Base-by-base conservation (phyloP, 2,797 vertebrate genomes). In the Dallia pectoralis region DNA sequence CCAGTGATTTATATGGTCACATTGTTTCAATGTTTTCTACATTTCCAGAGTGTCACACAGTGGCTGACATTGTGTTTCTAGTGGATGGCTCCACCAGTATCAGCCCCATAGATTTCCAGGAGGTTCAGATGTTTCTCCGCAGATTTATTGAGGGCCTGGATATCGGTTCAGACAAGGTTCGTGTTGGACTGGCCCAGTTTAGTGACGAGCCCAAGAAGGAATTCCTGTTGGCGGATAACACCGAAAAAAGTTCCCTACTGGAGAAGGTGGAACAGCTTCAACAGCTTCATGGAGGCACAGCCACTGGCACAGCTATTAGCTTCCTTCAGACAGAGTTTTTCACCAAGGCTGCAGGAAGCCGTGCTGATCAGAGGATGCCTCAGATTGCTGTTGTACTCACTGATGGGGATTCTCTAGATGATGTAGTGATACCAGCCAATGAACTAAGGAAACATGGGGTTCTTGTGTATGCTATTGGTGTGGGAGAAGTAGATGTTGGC, bases 61-160 rank as follows among this genome's bases (percentile, higher is more conserved):
- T 86, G 25, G 92, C 93, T 1, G 95, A 96, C 79, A 90, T 96
- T 49, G 93, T 96, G 56, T 95, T 96, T 83, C 81, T 96, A 69
- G 84, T 96, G 68, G 95, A 95, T 44, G 90, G 93, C 72, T 97
- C 95, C 22, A 76, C 86, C 40, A 94, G 90, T 79, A 92, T 94
- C 0, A 87, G 89, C 19, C 19, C 47, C 1, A 27, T 19, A 0
- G 89, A 89, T 84, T 96, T 96, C 71, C 62, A 87, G 77, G 90
- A 91, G 59, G 69, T 95, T 32, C 92, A 90, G 56, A 33, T n/a
- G n/a, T 95, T 95, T 59, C 88, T 96, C 15, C 76, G 67, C 14
- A 88, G 27, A 0, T 77, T 95, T 0, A 69, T 93, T 69, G 76
- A 51, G 2, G 89, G 89, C 49, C 91, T 96, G 7, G 88, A 95